Conservation (phyloP, 1,140 invertebrate genomes). For the Drosophila erecta region DNA sequence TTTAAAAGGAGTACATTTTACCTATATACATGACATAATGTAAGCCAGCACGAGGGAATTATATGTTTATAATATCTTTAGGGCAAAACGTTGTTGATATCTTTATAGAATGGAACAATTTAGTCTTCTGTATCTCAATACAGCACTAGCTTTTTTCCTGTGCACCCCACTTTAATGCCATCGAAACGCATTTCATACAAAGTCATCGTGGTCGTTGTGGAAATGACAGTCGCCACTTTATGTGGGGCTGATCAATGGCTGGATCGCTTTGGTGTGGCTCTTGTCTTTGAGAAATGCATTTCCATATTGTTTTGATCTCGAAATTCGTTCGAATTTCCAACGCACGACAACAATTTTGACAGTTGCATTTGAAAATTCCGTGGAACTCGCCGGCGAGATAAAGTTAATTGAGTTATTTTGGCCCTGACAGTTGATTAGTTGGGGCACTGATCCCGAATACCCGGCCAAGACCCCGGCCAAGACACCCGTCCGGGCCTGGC, state of each 20-base stretch:
- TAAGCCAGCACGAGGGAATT: no score
- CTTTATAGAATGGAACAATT: no score
- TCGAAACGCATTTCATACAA: constrained; percentile 74
- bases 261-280: constrained; percentile 40
- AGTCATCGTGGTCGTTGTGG: constrained; percentile 67
- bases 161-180: constrained; percentile 43
- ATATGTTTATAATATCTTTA: no score
- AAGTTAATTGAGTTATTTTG: constrained; percentile 81
- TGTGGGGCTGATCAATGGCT: constrained; percentile 75
- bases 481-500: constrained; percentile 33
- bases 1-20: no score
- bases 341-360: constrained; percentile 69
- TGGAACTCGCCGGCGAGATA: constrained; percentile 63
- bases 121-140: no score
- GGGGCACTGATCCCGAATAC: constrained; percentile 38
- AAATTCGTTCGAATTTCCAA: constrained; percentile 77
- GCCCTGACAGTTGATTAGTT: constrained; percentile 77
- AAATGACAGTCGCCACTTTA: constrained; percentile 81
- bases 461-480: constrained; percentile 2
- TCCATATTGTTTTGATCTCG: constrained; percentile 79
- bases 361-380: constrained; percentile 75
- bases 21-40: no score
- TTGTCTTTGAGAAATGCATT: constrained; percentile 75
- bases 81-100: no score
- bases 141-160: background rate